phyloP scores from a whole-genome alignment of 2,888 invertebrate species.

The Scaptomyza tumidula region DNA sequence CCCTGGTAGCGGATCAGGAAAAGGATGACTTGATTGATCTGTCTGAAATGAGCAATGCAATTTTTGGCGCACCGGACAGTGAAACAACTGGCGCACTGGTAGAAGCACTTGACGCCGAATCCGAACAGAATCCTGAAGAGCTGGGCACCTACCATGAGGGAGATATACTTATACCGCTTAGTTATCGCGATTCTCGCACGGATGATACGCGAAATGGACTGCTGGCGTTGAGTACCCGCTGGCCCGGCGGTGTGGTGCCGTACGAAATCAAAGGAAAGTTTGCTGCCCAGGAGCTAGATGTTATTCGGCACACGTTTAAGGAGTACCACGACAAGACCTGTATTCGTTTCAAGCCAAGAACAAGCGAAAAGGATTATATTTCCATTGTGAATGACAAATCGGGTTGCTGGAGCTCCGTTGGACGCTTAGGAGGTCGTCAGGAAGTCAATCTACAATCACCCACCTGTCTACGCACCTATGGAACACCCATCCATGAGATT shows the following conservation, averaged over 20 bases:
- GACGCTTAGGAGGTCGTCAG: conserved; percentile 87
- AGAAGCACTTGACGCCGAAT: conserved; percentile 39
- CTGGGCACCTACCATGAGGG: conserved; percentile 91
- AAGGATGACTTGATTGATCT: conserved; percentile 59
- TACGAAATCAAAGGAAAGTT: conserved; percentile 88
- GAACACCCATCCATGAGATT: conserved; percentile 91
- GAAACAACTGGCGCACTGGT: conserved; percentile 66
- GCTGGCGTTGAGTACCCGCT: conserved; percentile 86
- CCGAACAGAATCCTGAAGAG: conserved; percentile 90
- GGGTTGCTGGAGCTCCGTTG: conserved; percentile 93
- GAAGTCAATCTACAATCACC: conserved; percentile 90
- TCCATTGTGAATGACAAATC: conserved; percentile 87
- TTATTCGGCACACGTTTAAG: conserved; percentile 89
- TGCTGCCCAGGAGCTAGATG: conserved; percentile 85
- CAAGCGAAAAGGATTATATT: conserved; percentile 88
- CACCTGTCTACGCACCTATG: conserved; percentile 88
- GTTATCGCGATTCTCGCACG: conserved; percentile 40
- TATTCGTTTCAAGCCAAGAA: conserved; percentile 88
- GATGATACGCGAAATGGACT: conserved; percentile 87
- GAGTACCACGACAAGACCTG: conserved; percentile 91
- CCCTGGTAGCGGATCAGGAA: conserved; percentile 15
- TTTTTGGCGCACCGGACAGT: conserved; percentile 86
- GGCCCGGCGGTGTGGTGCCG: conserved; percentile 89
- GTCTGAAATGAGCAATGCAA: conserved; percentile 49
- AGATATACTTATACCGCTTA: conserved; percentile 88